Conservation (phyloP, 2,113 vertebrate species). For the Ariopsis seemanni region DNA sequence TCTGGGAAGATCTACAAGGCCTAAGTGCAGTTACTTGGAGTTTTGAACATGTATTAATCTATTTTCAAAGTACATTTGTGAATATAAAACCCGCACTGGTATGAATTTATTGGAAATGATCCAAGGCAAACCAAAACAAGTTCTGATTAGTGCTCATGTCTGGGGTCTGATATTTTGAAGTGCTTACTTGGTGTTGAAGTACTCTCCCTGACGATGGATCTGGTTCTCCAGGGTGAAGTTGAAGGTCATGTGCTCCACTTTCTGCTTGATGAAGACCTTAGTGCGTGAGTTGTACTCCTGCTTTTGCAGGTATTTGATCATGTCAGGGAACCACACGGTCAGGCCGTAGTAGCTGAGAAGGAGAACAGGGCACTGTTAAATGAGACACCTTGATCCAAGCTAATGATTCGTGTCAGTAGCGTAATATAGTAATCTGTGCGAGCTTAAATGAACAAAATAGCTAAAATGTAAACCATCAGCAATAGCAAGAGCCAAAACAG, state of each 20-base stretch:
- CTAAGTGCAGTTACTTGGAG: not conserved
- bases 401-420: conserved; percentile 17
- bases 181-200: conserved; percentile 94
- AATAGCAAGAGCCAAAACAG: not conserved
- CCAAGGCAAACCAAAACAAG: not conserved
- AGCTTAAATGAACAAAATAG: not conserved
- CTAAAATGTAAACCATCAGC: not conserved
- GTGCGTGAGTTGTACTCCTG: conserved; percentile 88
- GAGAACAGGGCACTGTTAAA: not conserved
- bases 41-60: not conserved
- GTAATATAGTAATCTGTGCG: not conserved
- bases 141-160: not conserved
- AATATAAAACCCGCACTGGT: not conserved
- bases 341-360: conserved; percentile 88
- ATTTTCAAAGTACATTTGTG: not conserved
- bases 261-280: conserved; percentile 87
- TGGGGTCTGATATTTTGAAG: not conserved
- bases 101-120: not conserved
- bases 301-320: conserved; percentile 95
- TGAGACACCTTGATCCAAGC: not conserved
- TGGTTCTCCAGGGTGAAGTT: conserved; percentile 99
- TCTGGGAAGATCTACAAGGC: not conserved
- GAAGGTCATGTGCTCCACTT: conserved; percentile 90
- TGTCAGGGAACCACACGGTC: conserved; percentile 97
- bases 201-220: conserved; percentile 90